These are phyloP conservation scores for Pygoscelis adeliae DNA, from an alignment of 2,113 vertebrate species.

Conservation along the genomic window DNA sequence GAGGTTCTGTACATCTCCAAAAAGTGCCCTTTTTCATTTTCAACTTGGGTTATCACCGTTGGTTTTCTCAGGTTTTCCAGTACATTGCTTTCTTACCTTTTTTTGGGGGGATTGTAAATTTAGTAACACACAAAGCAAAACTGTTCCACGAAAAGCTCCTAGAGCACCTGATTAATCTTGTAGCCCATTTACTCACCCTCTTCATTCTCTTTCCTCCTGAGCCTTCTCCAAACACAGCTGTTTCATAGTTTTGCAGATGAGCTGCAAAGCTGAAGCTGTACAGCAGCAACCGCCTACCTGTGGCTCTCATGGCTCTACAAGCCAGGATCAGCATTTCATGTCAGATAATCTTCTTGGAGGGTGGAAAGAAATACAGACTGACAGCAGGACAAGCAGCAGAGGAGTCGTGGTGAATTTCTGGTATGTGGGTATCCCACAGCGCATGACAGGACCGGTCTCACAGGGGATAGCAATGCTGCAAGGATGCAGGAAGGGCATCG, in stretches of 20 bases:
- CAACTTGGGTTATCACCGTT: neutral
- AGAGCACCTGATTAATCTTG: neutral
- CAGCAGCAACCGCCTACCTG: neutral
- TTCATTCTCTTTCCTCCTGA: neutral
- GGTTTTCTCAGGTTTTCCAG: neutral
- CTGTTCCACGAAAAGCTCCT: neutral
- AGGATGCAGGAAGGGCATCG: neutral
- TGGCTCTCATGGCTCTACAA: neutral
- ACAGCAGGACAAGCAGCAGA: neutral
- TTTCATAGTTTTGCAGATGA: neutral
- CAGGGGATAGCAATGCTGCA: neutral
- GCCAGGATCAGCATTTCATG: neutral
- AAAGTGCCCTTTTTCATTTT: neutral
- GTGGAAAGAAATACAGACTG: neutral
- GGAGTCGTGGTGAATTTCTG: neutral
- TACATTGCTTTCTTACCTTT: neutral
- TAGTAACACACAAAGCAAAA: neutral
- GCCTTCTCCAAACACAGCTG: neutral
- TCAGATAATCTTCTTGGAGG: neutral
- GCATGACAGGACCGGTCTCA: neutral
- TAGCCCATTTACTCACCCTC: neutral
- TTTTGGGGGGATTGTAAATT: neutral
- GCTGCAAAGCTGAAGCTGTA: neutral
- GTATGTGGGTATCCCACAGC: neutral
- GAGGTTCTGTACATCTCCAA: neutral